Conservation (phyloP, 2,113 vertebrate genomes). For the Marmota monax region DNA sequence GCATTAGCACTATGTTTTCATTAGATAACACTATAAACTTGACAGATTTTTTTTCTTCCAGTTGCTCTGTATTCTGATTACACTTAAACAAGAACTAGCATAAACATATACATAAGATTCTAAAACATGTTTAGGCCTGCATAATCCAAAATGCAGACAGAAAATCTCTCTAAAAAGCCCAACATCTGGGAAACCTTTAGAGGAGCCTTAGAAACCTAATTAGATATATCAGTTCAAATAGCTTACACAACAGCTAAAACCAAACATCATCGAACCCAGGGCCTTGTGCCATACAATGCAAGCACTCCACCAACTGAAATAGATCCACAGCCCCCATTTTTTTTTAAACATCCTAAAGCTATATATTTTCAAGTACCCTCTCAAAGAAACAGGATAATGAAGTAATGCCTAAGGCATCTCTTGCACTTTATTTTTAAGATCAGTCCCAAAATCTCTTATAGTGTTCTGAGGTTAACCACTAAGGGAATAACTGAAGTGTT, state of each 20-base stretch:
- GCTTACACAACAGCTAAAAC: slow-evolving; percentile 36
- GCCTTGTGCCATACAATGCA: too few relatives aligned
- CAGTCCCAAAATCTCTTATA: not conserved
- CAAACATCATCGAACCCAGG: not conserved
- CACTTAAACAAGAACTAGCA: slow-evolving; percentile 17
- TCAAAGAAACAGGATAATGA: slow-evolving; percentile 11
- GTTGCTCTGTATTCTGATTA: slow-evolving; percentile 28
- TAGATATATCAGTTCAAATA: not conserved
- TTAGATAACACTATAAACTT: not conserved
- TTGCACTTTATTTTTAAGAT: not conserved
- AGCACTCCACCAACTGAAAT: too few relatives aligned
- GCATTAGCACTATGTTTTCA: slow-evolving; percentile 68
- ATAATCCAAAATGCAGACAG: slow-evolving; percentile 54
- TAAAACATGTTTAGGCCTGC: slow-evolving; percentile 41
- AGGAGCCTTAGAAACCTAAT: not conserved
- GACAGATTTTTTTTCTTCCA: not conserved
- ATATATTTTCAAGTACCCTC: not conserved
- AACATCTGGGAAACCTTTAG: slow-evolving; percentile 15
- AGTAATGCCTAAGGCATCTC: not conserved
- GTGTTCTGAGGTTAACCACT: not conserved
- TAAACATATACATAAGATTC: slow-evolving; percentile 34
- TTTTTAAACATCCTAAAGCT: not conserved
- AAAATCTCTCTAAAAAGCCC: not conserved
- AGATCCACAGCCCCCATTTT: not conserved
- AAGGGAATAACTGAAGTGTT: not conserved